Base-by-base conservation (phyloP, 2,888 invertebrate species). In the Hedychridium roseum region DNA sequence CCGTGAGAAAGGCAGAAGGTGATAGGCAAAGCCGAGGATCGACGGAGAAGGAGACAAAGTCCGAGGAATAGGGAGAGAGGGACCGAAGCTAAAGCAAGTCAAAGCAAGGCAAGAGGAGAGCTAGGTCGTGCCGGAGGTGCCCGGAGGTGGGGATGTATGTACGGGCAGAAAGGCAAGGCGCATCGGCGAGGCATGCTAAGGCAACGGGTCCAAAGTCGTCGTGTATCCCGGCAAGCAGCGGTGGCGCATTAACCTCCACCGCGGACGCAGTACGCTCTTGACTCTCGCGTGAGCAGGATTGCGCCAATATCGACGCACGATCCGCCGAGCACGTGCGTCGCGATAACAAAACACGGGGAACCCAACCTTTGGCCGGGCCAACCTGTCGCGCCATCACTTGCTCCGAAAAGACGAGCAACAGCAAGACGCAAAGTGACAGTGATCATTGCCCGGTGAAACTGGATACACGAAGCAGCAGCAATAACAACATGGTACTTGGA, bases 281-380 rank as follows among this genome's bases (percentile, higher is more conserved):
- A 71, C 74, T 67, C 70, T 70, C 73, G 75, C 68, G 71, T 71
- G 72, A 69, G 73, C 64, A 68, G 71, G 75, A 68, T 72, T 75
- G 71, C 71, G 64, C 62, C 66, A 66, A 73, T 66, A 62, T 55
- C 36, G 43, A 44, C 51, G 51, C 48, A 51, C 52, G 54, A 59
- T 54, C 60, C 50, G 40, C 39, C 39, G 50, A 50, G 67, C 69
- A 69, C 69, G 69, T 69, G 68, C 61, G 49, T 34, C 39, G 35
- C 17, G 41, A 51, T 39, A n/a, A 15, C 47, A 37, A 49, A 38
- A 30, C 35, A 39, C 20, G 9, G 26, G 34, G 43, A 50, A 36
- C n/a, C n/a, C n/a, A n/a, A n/a, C n/a, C n/a, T n/a, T n/a, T n/a
- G n/a, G n/a, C n/a, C n/a, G n/a, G n/a, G n/a, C n/a, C n/a, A n/a